A percentile compares a stretch with the other conserved stretches of the same genome.
These are phyloP conservation scores for Microplitis mediator DNA, from an alignment of 1,140 invertebrate genomes.

Conservation along the genomic window DNA sequence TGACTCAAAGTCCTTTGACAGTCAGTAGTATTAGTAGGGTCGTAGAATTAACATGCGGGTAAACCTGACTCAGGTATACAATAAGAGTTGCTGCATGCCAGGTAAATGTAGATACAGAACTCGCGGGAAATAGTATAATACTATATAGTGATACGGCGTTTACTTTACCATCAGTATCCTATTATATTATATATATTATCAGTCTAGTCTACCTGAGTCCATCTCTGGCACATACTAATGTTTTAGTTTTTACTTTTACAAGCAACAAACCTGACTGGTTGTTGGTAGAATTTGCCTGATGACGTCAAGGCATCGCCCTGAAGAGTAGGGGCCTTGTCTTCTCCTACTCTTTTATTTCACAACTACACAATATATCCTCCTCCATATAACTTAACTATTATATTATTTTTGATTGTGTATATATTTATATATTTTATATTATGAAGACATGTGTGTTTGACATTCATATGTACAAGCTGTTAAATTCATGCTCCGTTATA, in stretches of 20 bases:
- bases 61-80: not conserved
- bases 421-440: too few species aligned
- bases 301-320: constrained; percentile 10
- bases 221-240: too few species aligned
- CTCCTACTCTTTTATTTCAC: not conserved
- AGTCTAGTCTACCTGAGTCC: too few species aligned
- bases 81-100: not conserved
- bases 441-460: too few species aligned
- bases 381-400: too few species aligned
- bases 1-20: not conserved
- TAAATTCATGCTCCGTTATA: too few species aligned
- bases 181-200: too few species aligned
- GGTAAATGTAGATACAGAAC: not conserved
- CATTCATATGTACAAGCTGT: too few species aligned
- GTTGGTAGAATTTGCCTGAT: not conserved
- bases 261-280: not conserved
- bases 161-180: too few species aligned
- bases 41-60: constrained; percentile 2
- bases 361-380: too few species aligned
- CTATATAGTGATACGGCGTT: too few species aligned
- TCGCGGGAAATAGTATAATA: not conserved
- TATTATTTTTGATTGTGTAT: too few species aligned
- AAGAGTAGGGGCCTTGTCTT: not conserved
- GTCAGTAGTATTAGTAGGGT: not conserved
- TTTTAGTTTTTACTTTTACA: not conserved